phyloP scores from a whole-genome alignment of 2,797 vertebrate genomes.

The Tauraco hartlaubi region DNA sequence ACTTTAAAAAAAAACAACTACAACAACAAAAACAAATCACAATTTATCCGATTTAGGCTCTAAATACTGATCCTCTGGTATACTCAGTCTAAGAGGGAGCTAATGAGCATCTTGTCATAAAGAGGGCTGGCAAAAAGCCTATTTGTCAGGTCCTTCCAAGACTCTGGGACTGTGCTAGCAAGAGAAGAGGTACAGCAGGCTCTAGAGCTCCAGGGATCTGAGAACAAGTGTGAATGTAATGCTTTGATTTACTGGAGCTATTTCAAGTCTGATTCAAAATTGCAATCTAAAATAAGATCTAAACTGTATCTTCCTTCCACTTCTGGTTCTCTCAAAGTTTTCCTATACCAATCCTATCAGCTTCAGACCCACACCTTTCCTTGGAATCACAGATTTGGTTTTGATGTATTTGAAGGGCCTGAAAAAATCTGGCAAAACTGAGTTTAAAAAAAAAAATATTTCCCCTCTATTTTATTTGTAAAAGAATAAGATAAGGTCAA shows the following conservation, averaged over 20 bases:
- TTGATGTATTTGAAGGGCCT: neutral
- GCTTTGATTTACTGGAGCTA: neutral
- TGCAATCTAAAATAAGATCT: neutral
- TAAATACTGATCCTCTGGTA: neutral
- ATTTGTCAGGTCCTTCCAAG: neutral
- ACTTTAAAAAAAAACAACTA: neutral
- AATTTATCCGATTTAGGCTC: fast-evolving
- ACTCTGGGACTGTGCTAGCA: neutral
- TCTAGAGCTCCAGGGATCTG: neutral
- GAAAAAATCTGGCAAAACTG: neutral
- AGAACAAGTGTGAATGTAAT: neutral
- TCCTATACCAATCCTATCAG: neutral
- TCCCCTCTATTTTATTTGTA: neutral
- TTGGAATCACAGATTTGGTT: neutral
- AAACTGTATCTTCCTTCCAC: neutral
- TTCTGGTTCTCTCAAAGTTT: neutral
- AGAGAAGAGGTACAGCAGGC: neutral
- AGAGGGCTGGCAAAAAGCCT: neutral
- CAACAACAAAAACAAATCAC: neutral
- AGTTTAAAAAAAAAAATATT: neutral
- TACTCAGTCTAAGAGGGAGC: neutral
- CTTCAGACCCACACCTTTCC: neutral
- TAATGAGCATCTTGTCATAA: neutral
- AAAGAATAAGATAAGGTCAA: neutral
- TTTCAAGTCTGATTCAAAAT: neutral